phyloP scores from a whole-genome alignment of 2,888 invertebrate genomes.

The Acanthoscelides obtectus region DNA sequence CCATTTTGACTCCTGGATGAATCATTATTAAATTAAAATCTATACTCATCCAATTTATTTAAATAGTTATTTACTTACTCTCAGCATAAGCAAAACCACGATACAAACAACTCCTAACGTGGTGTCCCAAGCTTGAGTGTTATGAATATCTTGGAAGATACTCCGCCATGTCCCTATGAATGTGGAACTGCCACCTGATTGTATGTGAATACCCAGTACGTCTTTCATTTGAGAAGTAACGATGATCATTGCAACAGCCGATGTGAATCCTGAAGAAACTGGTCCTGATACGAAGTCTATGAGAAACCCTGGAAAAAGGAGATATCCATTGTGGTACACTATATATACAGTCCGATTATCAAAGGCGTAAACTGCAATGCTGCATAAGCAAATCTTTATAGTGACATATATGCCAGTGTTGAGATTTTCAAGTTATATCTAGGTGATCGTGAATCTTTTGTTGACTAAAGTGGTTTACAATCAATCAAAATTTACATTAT shows the following conservation, averaged over 20 bases:
- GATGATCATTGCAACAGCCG: constrained; percentile 84
- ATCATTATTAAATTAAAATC: no score
- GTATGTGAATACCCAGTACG: constrained; percentile 60
- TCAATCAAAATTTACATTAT: no score
- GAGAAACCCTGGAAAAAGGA: constrained; percentile 61
- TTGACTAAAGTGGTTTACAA: no score
- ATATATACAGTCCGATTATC: no score
- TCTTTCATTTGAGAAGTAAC: constrained; percentile 86
- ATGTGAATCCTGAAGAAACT: constrained; percentile 82
- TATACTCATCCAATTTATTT: no score
- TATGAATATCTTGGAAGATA: constrained; percentile 62
- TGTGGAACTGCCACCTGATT: constrained; percentile 62
- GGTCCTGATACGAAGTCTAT: constrained; percentile 88
- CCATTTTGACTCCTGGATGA: no score
- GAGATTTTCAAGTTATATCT: no score
- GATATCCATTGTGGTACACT: background rate
- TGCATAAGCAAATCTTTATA: no score
- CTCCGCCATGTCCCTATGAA: constrained; percentile 76
- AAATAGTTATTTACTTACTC: constrained; percentile 54
- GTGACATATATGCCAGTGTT: no score
- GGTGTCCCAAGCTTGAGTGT: constrained; percentile 68
- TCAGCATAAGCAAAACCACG: constrained; percentile 66
- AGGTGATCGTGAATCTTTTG: no score
- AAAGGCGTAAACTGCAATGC: no score
- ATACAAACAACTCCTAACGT: constrained; percentile 73